These are phyloP conservation scores for Chloromyia formosa DNA, from an alignment of 2,888 invertebrate genomes.

Conservation along the genomic window DNA sequence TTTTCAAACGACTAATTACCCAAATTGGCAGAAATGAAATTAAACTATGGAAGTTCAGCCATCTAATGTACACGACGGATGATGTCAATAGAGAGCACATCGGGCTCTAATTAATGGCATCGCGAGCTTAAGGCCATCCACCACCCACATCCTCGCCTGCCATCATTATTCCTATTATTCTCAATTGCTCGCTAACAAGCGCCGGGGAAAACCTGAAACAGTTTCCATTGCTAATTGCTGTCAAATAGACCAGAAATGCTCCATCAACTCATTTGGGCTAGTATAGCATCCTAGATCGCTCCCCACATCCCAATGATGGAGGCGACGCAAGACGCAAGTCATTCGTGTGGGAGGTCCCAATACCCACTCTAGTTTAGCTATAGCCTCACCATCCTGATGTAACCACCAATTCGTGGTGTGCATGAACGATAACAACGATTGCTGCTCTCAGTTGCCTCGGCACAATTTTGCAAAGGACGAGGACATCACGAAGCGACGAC, in stretches of 20 bases:
- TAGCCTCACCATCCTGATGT: constrained; percentile 32
- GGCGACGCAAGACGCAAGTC: not conserved
- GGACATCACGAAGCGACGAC: not conserved
- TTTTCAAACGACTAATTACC: constrained; percentile 2
- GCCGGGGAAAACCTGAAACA: constrained; percentile 29
- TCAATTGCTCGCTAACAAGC: constrained; percentile 35
- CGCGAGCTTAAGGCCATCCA: not conserved
- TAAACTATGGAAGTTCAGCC: constrained; percentile 17
- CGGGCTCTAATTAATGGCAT: constrained; percentile 17
- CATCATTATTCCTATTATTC: not conserved
- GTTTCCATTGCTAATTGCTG: constrained; percentile 44
- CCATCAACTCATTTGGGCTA: constrained; percentile 44
- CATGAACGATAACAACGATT: constrained; percentile 33
- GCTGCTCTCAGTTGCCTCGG: not conserved
- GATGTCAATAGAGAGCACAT: constrained; percentile 14
- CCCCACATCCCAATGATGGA: not conserved
- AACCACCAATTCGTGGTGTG: constrained; percentile 42
- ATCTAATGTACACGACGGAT: constrained; percentile 28
- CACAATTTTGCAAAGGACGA: not conserved
- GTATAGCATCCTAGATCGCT: constrained; percentile 15
- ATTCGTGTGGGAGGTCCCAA: not conserved
- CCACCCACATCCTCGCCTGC: not conserved
- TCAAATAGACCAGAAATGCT: constrained; percentile 47
- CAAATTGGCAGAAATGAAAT: constrained; percentile 28
- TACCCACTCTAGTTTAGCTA: not conserved